Evolutionary conservation across 2,113 vertebrate species (phyloP).

Genomic region (Sphyrna mokarran): DNA sequence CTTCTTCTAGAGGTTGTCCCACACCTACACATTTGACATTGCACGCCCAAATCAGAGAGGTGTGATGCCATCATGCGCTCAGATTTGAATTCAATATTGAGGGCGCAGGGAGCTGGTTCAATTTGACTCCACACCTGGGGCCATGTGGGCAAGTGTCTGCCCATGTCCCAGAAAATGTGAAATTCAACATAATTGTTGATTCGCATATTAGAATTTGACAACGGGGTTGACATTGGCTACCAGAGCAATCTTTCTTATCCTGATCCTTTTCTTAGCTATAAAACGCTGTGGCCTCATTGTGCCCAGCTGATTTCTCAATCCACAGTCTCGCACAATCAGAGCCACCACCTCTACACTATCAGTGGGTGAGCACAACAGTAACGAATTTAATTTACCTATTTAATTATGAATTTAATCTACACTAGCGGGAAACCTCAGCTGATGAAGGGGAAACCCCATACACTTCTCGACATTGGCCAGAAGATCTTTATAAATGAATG

Average conservation of each 20-base stretch:
- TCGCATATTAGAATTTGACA: neutral
- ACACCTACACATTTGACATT: too few relatives aligned
- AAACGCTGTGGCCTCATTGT: neutral
- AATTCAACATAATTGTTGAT: neutral
- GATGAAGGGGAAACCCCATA: neutral
- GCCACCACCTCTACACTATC: neutral
- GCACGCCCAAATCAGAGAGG: too few relatives aligned
- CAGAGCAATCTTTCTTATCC: neutral
- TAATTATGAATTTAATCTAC: too few relatives aligned
- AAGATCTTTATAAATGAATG: neutral
- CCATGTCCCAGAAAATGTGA: neutral
- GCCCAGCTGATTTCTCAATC: neutral
- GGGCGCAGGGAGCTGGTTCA: too few relatives aligned
- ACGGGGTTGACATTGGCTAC: neutral
- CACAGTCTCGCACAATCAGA: neutral
- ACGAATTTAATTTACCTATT: neutral
- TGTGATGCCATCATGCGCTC: too few relatives aligned
- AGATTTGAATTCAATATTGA: too few relatives aligned
- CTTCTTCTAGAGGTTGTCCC: too few relatives aligned
- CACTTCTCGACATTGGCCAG: neutral
- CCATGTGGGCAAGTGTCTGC: too few relatives aligned
- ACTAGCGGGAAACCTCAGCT: neutral
- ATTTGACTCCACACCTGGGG: too few relatives aligned
- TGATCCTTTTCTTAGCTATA: neutral
- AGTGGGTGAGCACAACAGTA: neutral